Evolutionary conservation across 2,888 invertebrate genomes (phyloP), one percentile per base, ranked within the genome.

Genomic region (Anagyrus pseudococci): DNA sequence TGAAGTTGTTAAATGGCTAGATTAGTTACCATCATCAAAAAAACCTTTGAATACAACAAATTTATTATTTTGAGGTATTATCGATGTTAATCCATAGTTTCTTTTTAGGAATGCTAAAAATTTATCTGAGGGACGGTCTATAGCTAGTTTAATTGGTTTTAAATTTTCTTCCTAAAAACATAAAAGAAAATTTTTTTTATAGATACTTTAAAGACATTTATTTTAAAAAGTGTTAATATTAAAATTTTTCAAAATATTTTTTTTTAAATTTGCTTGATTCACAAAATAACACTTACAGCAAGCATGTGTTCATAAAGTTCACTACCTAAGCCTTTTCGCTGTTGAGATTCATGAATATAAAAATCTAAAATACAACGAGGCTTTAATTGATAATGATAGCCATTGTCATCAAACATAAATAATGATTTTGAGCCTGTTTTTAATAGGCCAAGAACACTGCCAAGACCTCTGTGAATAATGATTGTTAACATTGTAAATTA

Each of bases 351-450:
- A 74, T 93, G 87, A 23, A 98, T 88, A 81, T 92, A 98, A 83
- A 98, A 98, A 81, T 98, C 98, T 52, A 98, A 85, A 60, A 98
- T 87, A 80, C 96, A 97, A 15, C 93, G 84, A 0, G 96, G 91
- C 68, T 90, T 87, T 62, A 92, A 85, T 79, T 95, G 93, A 77
- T 88, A 89, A 70, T 91, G 89, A 52, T 84, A 83, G 17, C 89
- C 89, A 58, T 83, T 80, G 71, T 86, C 84, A 78, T 94, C 92
- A 78, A 89, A 90, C 55, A 98, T 86, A 83, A 93, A 98, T 56
- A 98, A 84, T 75, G 92, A 91, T 83, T 98, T 98, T 67, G 85
- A 85, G 29, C 98, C 97, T 50, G 95, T 88, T 83, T 97, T 98
- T 68, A 98, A 83, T 73, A 96, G 84, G 0, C 96, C 98, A 49